A percentile compares a stretch with the other conserved stretches of the same genome.
Conservation (phyloP, 1,140 invertebrate species). For the Oppia nitens region DNA sequence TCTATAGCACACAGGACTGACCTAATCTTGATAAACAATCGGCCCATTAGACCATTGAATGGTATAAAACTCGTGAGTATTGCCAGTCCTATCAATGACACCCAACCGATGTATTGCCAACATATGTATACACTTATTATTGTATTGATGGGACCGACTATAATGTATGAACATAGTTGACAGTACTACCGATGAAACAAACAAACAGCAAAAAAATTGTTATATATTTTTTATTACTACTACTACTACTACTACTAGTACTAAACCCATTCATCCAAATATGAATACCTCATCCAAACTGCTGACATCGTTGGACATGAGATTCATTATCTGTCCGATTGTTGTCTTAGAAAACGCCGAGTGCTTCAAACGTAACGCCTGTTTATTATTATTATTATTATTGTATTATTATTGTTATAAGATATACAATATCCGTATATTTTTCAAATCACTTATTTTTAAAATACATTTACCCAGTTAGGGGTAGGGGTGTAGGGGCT, state of each 20-base stretch:
- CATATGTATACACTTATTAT: conserved; percentile 30
- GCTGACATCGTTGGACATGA: conserved; percentile 64
- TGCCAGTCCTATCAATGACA: conserved; percentile 30
- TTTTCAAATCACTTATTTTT: conserved; percentile 3
- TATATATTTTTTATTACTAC: too few relatives aligned
- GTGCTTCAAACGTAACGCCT: conserved; percentile 34
- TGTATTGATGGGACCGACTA: conserved; percentile 50
- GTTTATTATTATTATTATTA: too few relatives aligned
- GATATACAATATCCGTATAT: not conserved
- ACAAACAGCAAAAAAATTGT: not conserved
- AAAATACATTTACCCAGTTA: not conserved
- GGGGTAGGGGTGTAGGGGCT: too few relatives aligned
- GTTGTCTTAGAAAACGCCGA: conserved; percentile 54
- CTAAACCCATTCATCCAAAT: not conserved
- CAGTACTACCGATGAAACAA: conserved; percentile 22
- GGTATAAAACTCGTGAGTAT: conserved; percentile 32
- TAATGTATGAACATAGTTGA: conserved; percentile 23
- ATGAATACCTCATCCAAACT: conserved; percentile 29
- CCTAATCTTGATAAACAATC: conserved; percentile 10
- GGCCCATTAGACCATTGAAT: conserved; percentile 24
- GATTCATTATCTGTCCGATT: conserved; percentile 73
- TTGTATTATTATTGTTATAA: too few relatives aligned
- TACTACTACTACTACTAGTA: too few relatives aligned
- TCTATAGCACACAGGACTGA: too few relatives aligned
- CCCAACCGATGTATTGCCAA: conserved; percentile 24